Percentiles rank a stretch among this genome's conserved stretches.
phyloP scores from a whole-genome alignment of 2,888 invertebrate genomes.

The Sinodicranocentrus sp. region DNA sequence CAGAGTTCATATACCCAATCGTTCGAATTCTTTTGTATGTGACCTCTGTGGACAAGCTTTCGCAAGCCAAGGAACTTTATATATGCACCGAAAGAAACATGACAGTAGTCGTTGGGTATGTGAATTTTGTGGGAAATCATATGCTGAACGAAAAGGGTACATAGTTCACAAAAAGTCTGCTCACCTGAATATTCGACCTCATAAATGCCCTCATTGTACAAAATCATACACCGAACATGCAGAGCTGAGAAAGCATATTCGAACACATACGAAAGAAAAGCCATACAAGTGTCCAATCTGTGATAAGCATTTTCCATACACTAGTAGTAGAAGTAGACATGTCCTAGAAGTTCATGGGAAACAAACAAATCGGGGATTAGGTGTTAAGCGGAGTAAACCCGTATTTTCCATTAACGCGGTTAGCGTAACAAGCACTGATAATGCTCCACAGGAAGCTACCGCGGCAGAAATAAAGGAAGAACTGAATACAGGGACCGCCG shows the following conservation, averaged over 20 bases:
- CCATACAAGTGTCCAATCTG: slow-evolving; percentile 50
- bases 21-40: background rate
- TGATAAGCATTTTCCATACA: slow-evolving; percentile 38
- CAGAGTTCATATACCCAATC: slow-evolving; percentile 5
- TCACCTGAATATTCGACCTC: slow-evolving; percentile 30
- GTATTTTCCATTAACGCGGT: too few species aligned
- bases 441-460: too few species aligned
- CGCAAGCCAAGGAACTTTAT: background rate
- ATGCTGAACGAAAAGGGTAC: slow-evolving; percentile 42
- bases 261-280: slow-evolving; percentile 49
- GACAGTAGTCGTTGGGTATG: slow-evolving; percentile 22
- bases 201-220: slow-evolving; percentile 37
- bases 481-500: too few species aligned
- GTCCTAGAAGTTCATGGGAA: slow-evolving; percentile 40
- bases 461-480: too few species aligned
- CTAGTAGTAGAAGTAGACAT: slow-evolving; percentile 34
- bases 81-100: slow-evolving; percentile 21
- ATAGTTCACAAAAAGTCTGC: slow-evolving; percentile 34
- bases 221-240: slow-evolving; percentile 10
- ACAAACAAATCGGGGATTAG: background rate
- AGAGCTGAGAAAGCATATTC: slow-evolving; percentile 28
- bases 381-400: too few species aligned
- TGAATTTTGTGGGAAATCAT: slow-evolving; percentile 40
- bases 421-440: too few species aligned
- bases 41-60: slow-evolving; percentile 27